Base-by-base conservation (phyloP, 2,113 vertebrate genomes). In the Ptilonorhynchus violaceus region DNA sequence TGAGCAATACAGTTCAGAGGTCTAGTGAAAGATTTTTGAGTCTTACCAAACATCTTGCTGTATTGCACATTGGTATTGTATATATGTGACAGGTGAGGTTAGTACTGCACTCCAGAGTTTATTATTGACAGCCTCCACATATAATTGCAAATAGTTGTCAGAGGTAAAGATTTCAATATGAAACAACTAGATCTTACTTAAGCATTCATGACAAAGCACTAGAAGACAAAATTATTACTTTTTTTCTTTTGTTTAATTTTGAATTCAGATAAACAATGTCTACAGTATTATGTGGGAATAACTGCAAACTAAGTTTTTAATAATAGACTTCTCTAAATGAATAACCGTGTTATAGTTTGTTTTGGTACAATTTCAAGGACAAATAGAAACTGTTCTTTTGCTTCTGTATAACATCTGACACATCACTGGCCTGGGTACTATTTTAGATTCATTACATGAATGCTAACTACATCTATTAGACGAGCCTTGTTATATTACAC, bases 401-500 rank as follows among this genome's bases (percentile, higher is more conserved):
- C 10, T 88, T 90, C 13, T 28, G 7, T 79, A 20, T 63, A 62
- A 63, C 42, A 80, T 60, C 33, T 75, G 50, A 28, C 15, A 70
- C 9, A 58, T 24, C 8, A 25, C 1, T 49, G 8, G 31, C 10
- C 13, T 67, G 22, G 9, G 30, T 85, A 66, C 35, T 7, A 30
- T 66, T 95, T 85, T 77, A 66, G 14, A 80, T 10, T 80, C 10
- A 63, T 74, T 74, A 44, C n/a, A 55, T 66, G 49, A 25, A 88
- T 73, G 39, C 49, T 20, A 69, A 44, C 2, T 2, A 25, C 16
- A 60, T 11, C 12, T 80, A 12, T 77, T 56, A 68, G 41, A 69
- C 0, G 0, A 42, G 2, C 39, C 27, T 46, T 44, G 7, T 31
- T 67, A 50, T 49, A 63, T 39, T 27, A 39, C 9, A n/a, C 49